These are phyloP conservation scores for Linnaemya vulpina DNA, from an alignment of 2,888 invertebrate species.

Conservation along the genomic window DNA sequence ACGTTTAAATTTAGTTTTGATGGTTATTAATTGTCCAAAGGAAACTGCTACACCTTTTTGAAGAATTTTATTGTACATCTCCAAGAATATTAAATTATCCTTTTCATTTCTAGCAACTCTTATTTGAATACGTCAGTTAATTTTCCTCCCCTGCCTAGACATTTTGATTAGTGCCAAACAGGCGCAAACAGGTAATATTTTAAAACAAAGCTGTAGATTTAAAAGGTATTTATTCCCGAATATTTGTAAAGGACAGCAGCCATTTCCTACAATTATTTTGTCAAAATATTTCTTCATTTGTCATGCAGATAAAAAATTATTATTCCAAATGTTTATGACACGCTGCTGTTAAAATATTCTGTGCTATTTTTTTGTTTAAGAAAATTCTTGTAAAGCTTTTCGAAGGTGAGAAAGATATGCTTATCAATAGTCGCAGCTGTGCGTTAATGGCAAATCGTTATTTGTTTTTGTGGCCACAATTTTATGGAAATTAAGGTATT, in stretches of 20 bases:
- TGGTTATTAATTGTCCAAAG: constrained; percentile 63
- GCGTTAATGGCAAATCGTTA: constrained; percentile 18
- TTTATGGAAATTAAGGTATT: neutral
- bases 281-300: constrained; percentile 59
- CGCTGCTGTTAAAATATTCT: neutral
- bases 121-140: too few relatives aligned
- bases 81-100: too few relatives aligned
- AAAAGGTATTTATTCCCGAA: neutral
- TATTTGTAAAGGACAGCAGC: constrained; percentile 1
- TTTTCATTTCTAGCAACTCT: too few relatives aligned
- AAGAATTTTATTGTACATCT: neutral
- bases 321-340: constrained; percentile 56
- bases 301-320: constrained; percentile 68
- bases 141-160: too few relatives aligned
- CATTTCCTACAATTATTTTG: constrained; percentile 52
- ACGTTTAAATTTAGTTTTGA: constrained; percentile 59
- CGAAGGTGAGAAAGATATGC: constrained; percentile 7
- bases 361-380: neutral
- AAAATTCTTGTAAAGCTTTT: neutral
- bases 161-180: too few relatives aligned
- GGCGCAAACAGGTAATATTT: neutral
- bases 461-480: neutral
- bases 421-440: constrained; percentile 46
- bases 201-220: neutral
- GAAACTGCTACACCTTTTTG: constrained; percentile 25